Base-by-base conservation (phyloP, 2,113 vertebrate species). In the Notothenia rossii region DNA sequence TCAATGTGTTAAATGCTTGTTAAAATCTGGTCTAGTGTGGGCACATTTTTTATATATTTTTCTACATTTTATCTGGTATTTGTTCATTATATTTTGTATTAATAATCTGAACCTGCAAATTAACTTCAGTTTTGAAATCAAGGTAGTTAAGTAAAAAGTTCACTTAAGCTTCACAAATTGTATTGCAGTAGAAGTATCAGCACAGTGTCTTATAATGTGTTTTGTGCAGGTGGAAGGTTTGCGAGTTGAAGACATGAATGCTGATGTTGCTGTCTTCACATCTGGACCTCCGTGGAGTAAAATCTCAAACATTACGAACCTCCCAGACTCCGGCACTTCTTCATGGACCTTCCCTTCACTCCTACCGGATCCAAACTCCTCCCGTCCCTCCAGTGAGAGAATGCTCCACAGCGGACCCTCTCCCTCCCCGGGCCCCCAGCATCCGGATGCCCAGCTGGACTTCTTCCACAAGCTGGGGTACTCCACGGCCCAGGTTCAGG, bases 401-500 rank as follows among this genome's bases (percentile, higher is more conserved):
- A 93, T 93, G 93, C 54, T 81, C 10, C 43, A 49, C 17, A 2
- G 33, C 11, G 81, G 89, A 3, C 9, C 11, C 1, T 53, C 69
- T 10, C 74, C 11, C 0, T 73, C 73, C 40, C n/a, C 6, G 0
- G 85, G 85, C 43, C 58, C 20, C 0, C 50, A 33, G 67, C 15
- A 20, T 54, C 0, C 89, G 91, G 86, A 94, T 81, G 82, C 96
- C 87, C 96, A 96, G 83, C 92, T 98, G 91, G 97, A 98, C 71
- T 97, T 98, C 86, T 98, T 97, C 92, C 95, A 96, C 45, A 99
- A 99, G 83, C 93, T 99, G 63, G 98, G 98, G 20, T 99, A 98
- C 88, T 95, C 97, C 0, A 89, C 95, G 0, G 87, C 88, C 2
- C 96, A 98, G 93, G 95, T 98, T 64, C 87, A 85, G 56, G 88